A percentile compares a stretch with the other conserved stretches of the same genome.
These are phyloP conservation scores for Chydorus sphaericus DNA, from an alignment of 2,888 invertebrate genomes.

Conservation along the genomic window DNA sequence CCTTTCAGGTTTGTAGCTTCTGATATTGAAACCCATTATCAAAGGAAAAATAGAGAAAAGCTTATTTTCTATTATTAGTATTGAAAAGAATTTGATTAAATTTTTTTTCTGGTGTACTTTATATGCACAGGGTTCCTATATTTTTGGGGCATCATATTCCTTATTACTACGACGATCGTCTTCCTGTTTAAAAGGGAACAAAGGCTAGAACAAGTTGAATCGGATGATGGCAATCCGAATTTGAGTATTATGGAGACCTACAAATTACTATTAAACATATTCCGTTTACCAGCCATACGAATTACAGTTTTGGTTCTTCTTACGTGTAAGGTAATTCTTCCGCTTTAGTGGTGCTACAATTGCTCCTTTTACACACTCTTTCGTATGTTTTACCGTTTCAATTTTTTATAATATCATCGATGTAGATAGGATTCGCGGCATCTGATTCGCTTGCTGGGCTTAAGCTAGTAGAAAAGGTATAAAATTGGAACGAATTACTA, in stretches of 20 bases:
- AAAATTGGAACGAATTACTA: background rate
- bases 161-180: constrained; percentile 76
- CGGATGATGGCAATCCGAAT: constrained; percentile 29
- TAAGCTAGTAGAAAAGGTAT: constrained; percentile 72
- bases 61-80: background rate
- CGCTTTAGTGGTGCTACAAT: background rate
- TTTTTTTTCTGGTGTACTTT: too few species aligned
- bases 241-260: constrained; percentile 54
- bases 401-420: constrained; percentile 10
- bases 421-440: constrained; percentile 83
- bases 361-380: background rate
- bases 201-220: constrained; percentile 30
- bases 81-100: background rate
- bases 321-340: constrained; percentile 62
- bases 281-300: constrained; percentile 66
- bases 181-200: constrained; percentile 75
- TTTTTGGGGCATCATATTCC: constrained; percentile 89
- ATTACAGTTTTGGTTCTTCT: constrained; percentile 63
- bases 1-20: constrained; percentile 34
- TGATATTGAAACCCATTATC: too few species aligned
- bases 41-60: background rate
- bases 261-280: constrained; percentile 61
- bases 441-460: constrained; percentile 87
- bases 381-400: background rate
- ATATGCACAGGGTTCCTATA: constrained; percentile 60